Percentiles rank a stretch among this genome's conserved stretches.
Evolutionary conservation across 2,888 invertebrate species (phyloP).

Genomic region (Pedicia rivosa): DNA sequence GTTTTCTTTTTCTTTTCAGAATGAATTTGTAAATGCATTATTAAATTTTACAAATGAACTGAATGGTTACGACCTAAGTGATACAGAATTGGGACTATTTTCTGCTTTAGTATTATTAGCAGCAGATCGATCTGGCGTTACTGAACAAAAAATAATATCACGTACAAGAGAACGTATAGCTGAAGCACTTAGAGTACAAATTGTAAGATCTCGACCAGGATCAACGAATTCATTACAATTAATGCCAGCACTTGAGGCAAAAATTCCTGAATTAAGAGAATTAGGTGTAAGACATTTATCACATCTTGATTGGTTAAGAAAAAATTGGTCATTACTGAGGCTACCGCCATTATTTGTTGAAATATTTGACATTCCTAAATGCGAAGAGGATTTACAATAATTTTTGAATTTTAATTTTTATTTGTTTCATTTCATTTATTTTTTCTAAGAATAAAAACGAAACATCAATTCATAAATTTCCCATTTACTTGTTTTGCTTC

Average conservation of each 20-base stretch:
- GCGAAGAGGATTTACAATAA: constrained; percentile 55
- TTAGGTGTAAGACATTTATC: constrained; percentile 71
- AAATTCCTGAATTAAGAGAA: constrained; percentile 61
- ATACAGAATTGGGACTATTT: constrained; percentile 81
- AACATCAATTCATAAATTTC: too few species aligned
- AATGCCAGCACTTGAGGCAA: constrained; percentile 33
- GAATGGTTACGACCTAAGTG: constrained; percentile 60
- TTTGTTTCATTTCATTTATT: too few species aligned
- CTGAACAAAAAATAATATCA: constrained; percentile 62
- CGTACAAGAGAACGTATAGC: constrained; percentile 64
- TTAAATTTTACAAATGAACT: constrained; percentile 66
- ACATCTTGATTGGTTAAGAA: constrained; percentile 79
- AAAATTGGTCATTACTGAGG: constrained; percentile 68
- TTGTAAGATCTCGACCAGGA: constrained; percentile 30
- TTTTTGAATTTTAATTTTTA: too few species aligned
- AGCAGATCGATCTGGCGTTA: constrained; percentile 63
- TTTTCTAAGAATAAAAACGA: too few species aligned
- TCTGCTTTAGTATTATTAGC: constrained; percentile 73
- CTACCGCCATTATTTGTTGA: constrained; percentile 91
- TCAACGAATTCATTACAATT: constrained; percentile 30
- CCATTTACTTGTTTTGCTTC: too few species aligned
- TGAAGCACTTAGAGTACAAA: constrained; percentile 76
- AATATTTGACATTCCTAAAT: constrained; percentile 90
- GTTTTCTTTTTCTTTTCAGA: constrained; percentile 40
- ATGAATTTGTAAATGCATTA: constrained; percentile 65